Evolutionary conservation across 2,888 invertebrate species (phyloP), one percentile per base, ranked within the genome.

Genomic region (Lepidocyrtoides sp.): DNA sequence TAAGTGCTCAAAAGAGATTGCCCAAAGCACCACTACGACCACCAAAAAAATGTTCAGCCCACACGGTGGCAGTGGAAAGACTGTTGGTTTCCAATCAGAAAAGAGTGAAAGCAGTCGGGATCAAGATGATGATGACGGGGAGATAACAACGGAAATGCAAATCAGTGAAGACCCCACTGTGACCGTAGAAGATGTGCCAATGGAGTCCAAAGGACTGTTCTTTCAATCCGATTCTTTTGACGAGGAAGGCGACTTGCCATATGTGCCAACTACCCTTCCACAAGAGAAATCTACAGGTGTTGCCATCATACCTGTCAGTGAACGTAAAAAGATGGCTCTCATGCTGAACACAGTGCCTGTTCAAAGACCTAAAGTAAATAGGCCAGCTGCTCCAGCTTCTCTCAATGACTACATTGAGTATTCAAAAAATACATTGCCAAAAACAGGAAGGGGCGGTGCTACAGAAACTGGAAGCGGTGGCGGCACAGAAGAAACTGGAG

Each of bases 181-280:
- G 8, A 91, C 93, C 7, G 93, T 92, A 93, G 96, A 96, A 85
- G 96, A 96, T 26, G 96, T 96, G 93, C 97, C 97, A 94, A 95
- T 97, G 75, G 98, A 98, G 95, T 96, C 97, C 93, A 97, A 97
- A 93, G 97, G 97, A 0, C 96, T 98, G 63, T 98, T 98, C 69
- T 96, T 97, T 89, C 97, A 98, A 95, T 98, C 98, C 95, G 98
- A 98, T 54, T 97, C 98, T 95, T 98, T 98, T 94, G 94, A 94
- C 94, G 94, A 94, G 12, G 94, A 94, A 57, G 94, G 94, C 8
- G 98, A 98, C 95, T 96, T 98, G 94, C 98, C 98, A 0, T 98
- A 98, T 95, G 97, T 98, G 94, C 98, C 98, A 88, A 98, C 98
- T n/a, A 98, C 98, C 85, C 95, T 98, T 95, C 98, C 98, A 23